Percentiles rank a stretch among this genome's conserved stretches.
phyloP scores from a whole-genome alignment of 2,888 invertebrate species.

The Ctenicera cuprea region DNA sequence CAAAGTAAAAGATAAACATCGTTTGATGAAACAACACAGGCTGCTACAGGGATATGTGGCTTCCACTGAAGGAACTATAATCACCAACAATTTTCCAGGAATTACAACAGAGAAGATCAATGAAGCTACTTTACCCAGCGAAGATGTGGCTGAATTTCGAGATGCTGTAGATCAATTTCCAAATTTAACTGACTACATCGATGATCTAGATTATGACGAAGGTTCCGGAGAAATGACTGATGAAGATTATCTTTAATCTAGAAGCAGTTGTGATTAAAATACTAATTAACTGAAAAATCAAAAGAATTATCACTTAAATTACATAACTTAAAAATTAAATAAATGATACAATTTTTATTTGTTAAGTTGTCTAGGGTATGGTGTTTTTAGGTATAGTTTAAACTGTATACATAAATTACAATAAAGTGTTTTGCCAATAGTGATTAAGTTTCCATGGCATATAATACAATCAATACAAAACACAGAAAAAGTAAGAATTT shows the following conservation, averaged over 20 bases:
- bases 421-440: no score
- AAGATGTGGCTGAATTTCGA: conserved; percentile 42
- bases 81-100: conserved; percentile 19
- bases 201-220: conserved; percentile 58
- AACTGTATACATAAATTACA: no score
- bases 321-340: no score
- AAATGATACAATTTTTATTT: no score
- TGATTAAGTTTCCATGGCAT: no score
- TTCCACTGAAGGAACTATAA: conserved; percentile 33
- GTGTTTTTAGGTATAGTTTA: no score
- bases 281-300: conserved; percentile 1
- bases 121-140: conserved; percentile 5
- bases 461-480: no score
- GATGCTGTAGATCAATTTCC: conserved; percentile 16
- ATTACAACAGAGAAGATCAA: conserved; percentile 42
- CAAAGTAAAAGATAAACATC: conserved; percentile 73
- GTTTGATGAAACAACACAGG: conserved; percentile 64
- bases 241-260: conserved; percentile 65
- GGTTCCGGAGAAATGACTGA: conserved; percentile 65
- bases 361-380: no score
- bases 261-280: no score
- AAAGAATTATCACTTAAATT: neutral
- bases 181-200: conserved; percentile 45
- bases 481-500: no score
- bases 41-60: conserved; percentile 64